Conservation (phyloP, 2,113 vertebrate species). For the Etheostoma spectabile region DNA sequence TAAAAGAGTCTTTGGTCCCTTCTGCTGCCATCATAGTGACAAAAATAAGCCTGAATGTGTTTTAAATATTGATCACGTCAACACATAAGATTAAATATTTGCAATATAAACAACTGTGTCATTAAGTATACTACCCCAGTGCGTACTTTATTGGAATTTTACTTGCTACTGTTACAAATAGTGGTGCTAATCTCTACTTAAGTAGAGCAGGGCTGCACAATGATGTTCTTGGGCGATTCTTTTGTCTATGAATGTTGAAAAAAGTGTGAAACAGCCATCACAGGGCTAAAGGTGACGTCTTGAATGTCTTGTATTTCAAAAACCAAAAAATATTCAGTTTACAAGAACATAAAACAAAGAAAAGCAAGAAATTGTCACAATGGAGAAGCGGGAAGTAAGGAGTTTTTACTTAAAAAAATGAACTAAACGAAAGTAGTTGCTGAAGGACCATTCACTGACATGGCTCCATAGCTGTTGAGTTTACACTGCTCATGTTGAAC, state of each 20-base stretch:
- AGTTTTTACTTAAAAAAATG: neutral
- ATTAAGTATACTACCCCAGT: no score
- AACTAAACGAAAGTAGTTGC: neutral
- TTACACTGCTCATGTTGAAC: neutral
- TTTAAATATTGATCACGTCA: neutral
- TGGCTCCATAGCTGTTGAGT: neutral
- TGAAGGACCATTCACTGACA: neutral
- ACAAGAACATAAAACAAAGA: neutral
- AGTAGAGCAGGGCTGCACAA: neutral
- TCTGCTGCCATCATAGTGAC: neutral
- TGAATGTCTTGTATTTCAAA: neutral
- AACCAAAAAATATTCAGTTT: neutral
- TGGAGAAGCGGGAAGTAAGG: no score
- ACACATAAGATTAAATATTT: neutral
- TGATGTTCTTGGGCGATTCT: neutral
- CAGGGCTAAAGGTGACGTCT: neutral
- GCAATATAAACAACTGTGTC: neutral
- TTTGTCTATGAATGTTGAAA: neutral
- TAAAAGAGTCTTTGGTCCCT: constrained; percentile 6
- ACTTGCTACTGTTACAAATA: neutral
- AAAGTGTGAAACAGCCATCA: neutral
- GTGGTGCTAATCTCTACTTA: neutral
- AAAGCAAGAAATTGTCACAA: neutral
- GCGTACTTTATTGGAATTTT: neutral
- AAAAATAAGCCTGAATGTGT: constrained; percentile 10